Base-by-base conservation (phyloP, 2,113 vertebrate species). In the Chloebia gouldiae region DNA sequence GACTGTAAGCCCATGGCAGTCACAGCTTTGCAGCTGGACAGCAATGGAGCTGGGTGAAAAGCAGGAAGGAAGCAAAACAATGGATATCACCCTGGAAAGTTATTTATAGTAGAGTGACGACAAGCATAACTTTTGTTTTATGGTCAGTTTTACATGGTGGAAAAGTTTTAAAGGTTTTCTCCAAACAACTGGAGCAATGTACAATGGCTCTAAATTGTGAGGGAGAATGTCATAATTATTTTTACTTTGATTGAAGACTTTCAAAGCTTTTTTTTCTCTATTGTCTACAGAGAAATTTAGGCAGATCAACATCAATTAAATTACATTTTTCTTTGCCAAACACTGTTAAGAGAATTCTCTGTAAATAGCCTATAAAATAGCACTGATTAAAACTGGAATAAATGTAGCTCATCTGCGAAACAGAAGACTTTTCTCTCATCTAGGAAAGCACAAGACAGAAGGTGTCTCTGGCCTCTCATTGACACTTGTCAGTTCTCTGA, bases 31-130 rank as follows among this genome's bases (percentile, higher is more conserved):
- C 80, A 68, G 89, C 83, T 68, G 78, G 77, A 92, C 93, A 87
- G 81, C 89, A 89, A 76, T 57, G 89, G 89, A 92, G 94, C 16
- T 6, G 18, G 5, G 83, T 10, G 42, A 85, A 93, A 97, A 65
- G 91, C 86, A 95, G 96, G 95, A 97, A 96, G 96, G 94, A 97
- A 97, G 81, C 37, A 39, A 85, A 97, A 96, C 94, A 97, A 97
- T 96, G 89, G 92, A 68, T 42, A 76, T 9, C 60, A 61, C 53
- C 81, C 84, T 87, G 79, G 11, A 8, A 87, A 69, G 86, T 72
- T 97, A 96, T 95, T 97, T 95, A 95, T 97, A 97, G 94, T 3
- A 72, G 45, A 81, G 13, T 97, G 95, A 95, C 73, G 50, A 92
- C 92, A 60, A 40, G 23, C 39, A 0, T 39, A 37, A 81, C 14